Evolutionary conservation across 2,797 vertebrate genomes (phyloP).

Genomic region (Leucoraja ocellata): DNA sequence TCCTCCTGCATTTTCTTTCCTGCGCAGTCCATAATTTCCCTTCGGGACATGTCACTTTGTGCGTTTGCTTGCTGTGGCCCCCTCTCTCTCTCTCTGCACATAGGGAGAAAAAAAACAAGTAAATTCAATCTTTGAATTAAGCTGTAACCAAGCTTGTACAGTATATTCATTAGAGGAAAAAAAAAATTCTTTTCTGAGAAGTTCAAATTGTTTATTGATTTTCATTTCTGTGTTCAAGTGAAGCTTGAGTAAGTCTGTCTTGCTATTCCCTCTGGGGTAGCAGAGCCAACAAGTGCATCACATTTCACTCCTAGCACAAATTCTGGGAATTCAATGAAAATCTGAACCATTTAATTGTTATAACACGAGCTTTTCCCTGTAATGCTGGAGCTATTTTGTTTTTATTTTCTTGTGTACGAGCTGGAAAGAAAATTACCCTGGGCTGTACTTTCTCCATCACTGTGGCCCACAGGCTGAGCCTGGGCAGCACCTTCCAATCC

Average conservation of each 20-base stretch:
- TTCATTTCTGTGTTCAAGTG: slow-evolving; percentile 91
- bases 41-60: slow-evolving; percentile 52
- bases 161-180: slow-evolving; percentile 96
- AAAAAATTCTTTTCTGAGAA: slow-evolving; percentile 87
- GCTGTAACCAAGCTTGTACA: slow-evolving; percentile 89
- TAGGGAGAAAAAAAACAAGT: slow-evolving; percentile 54
- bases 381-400: slow-evolving; percentile 47
- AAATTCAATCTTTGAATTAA: slow-evolving; percentile 72
- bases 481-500: slow-evolving; percentile 18
- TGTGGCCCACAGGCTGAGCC: neutral
- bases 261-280: slow-evolving; percentile 68
- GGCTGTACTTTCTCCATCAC: neutral
- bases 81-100: slow-evolving; percentile 48
- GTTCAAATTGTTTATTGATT: slow-evolving; percentile 99
- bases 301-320: slow-evolving; percentile 56
- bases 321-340: slow-evolving; percentile 61
- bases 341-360: slow-evolving; percentile 60
- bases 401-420: slow-evolving; percentile 45
- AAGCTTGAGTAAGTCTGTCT: slow-evolving; percentile 89
- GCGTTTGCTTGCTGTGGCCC: no score
- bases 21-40: slow-evolving; percentile 48
- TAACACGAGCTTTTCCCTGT: slow-evolving; percentile 55
- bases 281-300: slow-evolving; percentile 62
- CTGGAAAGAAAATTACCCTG: slow-evolving; percentile 41
- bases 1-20: slow-evolving; percentile 11